Evolutionary conservation across 2,797 vertebrate genomes (phyloP), one percentile per base, ranked within the genome.

Genomic region (Onychomys torridus): DNA sequence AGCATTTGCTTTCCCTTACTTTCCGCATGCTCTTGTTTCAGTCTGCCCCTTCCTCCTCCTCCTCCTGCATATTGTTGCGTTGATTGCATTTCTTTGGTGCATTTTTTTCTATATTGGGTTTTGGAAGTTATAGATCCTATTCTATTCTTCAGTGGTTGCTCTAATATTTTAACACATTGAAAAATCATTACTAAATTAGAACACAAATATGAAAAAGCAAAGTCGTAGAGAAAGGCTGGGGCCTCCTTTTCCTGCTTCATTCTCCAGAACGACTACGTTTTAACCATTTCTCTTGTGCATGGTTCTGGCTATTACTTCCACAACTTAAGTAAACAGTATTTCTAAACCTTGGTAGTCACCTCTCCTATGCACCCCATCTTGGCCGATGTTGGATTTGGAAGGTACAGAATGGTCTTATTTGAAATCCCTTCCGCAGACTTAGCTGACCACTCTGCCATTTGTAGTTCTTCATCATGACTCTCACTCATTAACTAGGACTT

Each of bases 81-180:
- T 93, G 94, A 94, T 52, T 90, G 94, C 84, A 37, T 95, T 96
- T 95, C 84, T 93, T 93, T 93, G 88, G 71, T 73, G 97, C 81
- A 87, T 92, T 97, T 97, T 97, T 96, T 71, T 46, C 75, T 67
- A 23, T 77, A 90, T 84, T 92, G 96, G 88, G 65, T 93, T 97
- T 96, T 49, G 32, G 93, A 91, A 97, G 81, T 95, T 95, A 94
- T 67, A 96, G 93, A 97, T 94, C 71, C n/a, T 97, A 61, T 92
- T 96, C 94, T 77, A 2, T 95, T 93, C 95, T 94, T 93, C 92
- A 96, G 92, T 96, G 96, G 88, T 73, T 95, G 71, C 73, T 59
- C 78, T 97, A 96, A 96, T 96, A 96, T 96, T 96, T 97, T 88
- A 96, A 86, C 87, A 90, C 96, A 97, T 97, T 98, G 97, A 98